Percentiles rank a stretch among this genome's conserved stretches.
Evolutionary conservation across 2,797 vertebrate genomes (phyloP).

Genomic region (Fringilla coelebs): DNA sequence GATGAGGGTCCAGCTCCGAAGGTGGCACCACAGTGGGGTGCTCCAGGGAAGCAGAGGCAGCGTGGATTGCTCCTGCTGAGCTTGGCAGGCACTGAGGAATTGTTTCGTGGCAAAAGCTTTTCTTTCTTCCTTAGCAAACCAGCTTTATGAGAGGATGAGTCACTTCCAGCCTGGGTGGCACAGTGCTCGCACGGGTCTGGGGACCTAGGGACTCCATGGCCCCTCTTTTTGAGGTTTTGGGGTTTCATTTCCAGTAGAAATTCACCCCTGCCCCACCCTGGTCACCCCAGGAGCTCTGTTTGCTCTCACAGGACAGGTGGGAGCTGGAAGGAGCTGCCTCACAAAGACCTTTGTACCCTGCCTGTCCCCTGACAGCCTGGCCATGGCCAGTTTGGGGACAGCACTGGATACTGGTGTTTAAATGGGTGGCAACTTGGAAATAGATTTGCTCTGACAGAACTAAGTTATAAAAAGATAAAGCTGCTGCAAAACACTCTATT

Average conservation of each 20-base stretch:
- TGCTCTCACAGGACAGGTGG: not conserved
- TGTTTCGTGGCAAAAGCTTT: not conserved
- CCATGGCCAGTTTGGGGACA: not conserved
- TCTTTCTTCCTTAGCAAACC: not conserved
- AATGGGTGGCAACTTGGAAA: not conserved
- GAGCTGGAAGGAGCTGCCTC: not conserved
- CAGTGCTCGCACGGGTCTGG: accelerated
- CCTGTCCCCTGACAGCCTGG: not conserved
- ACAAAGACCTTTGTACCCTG: not conserved
- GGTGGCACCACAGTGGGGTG: accelerated
- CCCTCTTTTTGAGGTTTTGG: not conserved
- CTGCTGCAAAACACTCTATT: not conserved
- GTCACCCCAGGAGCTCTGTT: not conserved
- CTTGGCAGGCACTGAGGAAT: not conserved
- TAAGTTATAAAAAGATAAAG: not conserved
- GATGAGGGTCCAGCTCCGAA: accelerated
- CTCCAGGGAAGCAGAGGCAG: not conserved
- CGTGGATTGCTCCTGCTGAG: not conserved
- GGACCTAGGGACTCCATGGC: not conserved
- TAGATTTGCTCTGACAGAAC: not conserved
- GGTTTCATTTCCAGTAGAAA: not conserved
- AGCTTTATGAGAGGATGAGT: not conserved
- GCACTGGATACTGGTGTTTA: accelerated
- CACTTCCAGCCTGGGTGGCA: constrained; percentile 41
- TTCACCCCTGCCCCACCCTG: accelerated